Evolutionary conservation across 2,113 vertebrate species (phyloP), one percentile per base, ranked within the genome.

Genomic region (Hiodon alosoides): DNA sequence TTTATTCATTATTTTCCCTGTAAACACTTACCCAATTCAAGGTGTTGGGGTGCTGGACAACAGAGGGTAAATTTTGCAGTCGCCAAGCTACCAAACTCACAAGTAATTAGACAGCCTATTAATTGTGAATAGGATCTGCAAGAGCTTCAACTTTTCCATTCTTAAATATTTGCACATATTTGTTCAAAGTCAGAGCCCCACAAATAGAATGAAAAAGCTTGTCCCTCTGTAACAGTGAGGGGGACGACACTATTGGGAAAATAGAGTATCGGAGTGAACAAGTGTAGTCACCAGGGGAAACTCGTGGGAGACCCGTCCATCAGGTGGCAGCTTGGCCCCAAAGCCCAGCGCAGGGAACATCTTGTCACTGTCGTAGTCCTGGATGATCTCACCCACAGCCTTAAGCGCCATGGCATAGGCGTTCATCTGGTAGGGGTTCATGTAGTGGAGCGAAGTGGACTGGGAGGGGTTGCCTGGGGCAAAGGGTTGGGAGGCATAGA

Each of bases 281-380:
- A 16, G n/a, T 47, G 8, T 31, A 77, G 81, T 85, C 83, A 96
- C 95, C 94, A 97, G 84, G 0, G 95, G 95, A 81, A 98, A 98
- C 83, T 97, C 95, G 0, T 98, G 95, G 59, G 95, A 96, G 74
- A 97, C 95, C 0, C 87, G 88, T 47, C 95, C 95, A 0, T 98
- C 95, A 0, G 95, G 95, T 0, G 95, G 95, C 72, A 98, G 90
- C 81, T 96, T 98, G 86, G 95, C 95, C 2, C 95, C 95, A 1
- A 97, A 98, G 52, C 95, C 95, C 2, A 97, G 88, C 10, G 95
- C 95, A 0, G 95, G 95, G 79, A 96, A 97, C 94, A 96, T 95
- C 87, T 97, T 97, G 85, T 97, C 93, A 2, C 94, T 97, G 93
- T 95, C 95, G 0, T 97, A 97, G 86, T 97, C 95, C 86, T 97